These are phyloP conservation scores for Cardinalis cardinalis DNA, from an alignment of 2,113 vertebrate species.

Conservation along the genomic window DNA sequence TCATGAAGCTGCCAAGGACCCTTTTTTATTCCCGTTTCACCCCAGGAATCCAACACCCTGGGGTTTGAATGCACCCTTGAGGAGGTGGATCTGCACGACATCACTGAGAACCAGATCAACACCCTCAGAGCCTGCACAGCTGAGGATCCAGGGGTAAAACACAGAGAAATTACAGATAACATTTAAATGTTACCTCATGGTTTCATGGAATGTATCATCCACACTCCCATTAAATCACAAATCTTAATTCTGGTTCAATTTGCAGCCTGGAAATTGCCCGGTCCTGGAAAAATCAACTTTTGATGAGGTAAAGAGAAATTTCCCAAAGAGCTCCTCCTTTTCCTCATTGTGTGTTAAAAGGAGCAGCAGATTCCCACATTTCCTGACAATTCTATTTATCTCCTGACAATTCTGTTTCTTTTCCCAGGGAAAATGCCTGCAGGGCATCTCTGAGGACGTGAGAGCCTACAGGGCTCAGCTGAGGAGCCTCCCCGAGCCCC, in stretches of 20 bases:
- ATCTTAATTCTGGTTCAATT: not conserved
- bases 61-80: constrained; percentile 57
- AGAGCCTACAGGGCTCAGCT: constrained; percentile 58
- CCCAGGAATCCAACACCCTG: constrained; percentile 27
- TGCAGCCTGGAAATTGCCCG: constrained; percentile 73
- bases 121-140: constrained; percentile 59
- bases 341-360: rapidly evolving
- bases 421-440: constrained; percentile 61
- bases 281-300: constrained; percentile 52
- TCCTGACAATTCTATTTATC: not conserved
- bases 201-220: not conserved
- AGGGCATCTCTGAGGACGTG: constrained; percentile 69
- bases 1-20: rapidly evolving
- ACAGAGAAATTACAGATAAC: rapidly evolving
- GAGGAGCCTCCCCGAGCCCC: not conserved
- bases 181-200: rapidly evolving
- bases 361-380: not conserved
- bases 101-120: constrained; percentile 48
- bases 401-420: not conserved
- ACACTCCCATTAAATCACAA: not conserved
- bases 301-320: constrained; percentile 60
- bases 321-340: not conserved
- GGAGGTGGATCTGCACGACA: constrained; percentile 51
- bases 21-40: not conserved
- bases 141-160: not conserved